These are phyloP conservation scores for Zosterops borbonicus DNA, from an alignment of 2,113 vertebrate genomes.

Conservation along the genomic window DNA sequence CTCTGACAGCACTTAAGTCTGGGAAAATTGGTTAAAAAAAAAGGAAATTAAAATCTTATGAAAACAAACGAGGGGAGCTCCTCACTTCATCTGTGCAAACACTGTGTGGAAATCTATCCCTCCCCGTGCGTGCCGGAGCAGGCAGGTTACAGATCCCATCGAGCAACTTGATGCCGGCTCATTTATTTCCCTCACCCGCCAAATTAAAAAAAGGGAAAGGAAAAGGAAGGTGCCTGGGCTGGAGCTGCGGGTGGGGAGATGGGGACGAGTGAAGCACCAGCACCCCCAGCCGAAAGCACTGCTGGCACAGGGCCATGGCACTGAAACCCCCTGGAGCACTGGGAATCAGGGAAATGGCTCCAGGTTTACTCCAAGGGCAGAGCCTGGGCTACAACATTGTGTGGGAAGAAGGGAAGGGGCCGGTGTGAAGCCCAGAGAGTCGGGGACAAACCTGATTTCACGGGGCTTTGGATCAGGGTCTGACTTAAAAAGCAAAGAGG, in stretches of 20 bases:
- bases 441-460: not conserved
- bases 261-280: not conserved
- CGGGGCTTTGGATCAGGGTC: not conserved
- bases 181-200: not conserved
- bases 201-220: not conserved
- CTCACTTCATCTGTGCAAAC: slow-evolving; percentile 47
- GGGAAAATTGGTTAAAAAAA: not conserved
- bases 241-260: fast-evolving
- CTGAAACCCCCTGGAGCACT: not conserved
- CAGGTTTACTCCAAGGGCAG: not conserved
- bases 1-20: not conserved
- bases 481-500: slow-evolving; percentile 3
- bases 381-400: fast-evolving
- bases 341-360: not conserved
- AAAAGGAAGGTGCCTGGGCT: not conserved
- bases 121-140: fast-evolving
- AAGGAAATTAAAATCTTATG: slow-evolving; percentile 30
- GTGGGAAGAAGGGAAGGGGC: not conserved
- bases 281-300: fast-evolving
- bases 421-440: fast-evolving
- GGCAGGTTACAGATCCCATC: not conserved
- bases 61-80: not conserved
- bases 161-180: not conserved
- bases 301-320: not conserved
- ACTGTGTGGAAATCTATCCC: slow-evolving; percentile 7